Evolutionary conservation across 2,888 invertebrate species (phyloP).

Genomic region (Belgica antarctica): DNA sequence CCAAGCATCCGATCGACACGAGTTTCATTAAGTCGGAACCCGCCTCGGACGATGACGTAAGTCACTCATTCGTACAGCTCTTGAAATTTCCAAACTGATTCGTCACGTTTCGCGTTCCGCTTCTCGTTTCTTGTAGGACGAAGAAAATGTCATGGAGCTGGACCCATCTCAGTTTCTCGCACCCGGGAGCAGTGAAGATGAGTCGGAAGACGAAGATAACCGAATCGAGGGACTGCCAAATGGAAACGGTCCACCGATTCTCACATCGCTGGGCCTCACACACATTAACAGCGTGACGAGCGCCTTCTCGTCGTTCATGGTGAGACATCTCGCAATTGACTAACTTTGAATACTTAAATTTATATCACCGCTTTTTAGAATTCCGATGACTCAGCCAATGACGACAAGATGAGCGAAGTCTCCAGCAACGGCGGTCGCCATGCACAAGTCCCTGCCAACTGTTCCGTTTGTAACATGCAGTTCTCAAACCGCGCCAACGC

Average conservation of each 20-base stretch:
- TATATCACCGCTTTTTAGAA: conserved; percentile 25
- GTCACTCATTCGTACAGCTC: too few species aligned
- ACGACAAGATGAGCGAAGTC: conserved; percentile 24
- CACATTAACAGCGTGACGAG: conserved; percentile 47
- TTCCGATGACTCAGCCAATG: conserved; percentile 37
- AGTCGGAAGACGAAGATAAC: conserved; percentile 28
- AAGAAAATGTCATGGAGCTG: conserved; percentile 49
- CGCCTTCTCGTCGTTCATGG: conserved; percentile 44
- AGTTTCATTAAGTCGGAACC: conserved; percentile 42
- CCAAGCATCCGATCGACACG: conserved; percentile 10
- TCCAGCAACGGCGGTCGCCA: conserved; percentile 16
- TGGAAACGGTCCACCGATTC: conserved; percentile 47
- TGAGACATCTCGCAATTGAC: neutral
- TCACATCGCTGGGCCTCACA: conserved; percentile 48
- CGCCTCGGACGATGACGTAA: conserved; percentile 32
- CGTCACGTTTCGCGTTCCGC: too few species aligned
- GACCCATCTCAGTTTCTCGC: conserved; percentile 55
- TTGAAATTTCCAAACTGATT: neutral
- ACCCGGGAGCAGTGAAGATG: conserved; percentile 45
- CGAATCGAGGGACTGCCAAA: conserved; percentile 10
- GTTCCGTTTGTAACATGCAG: conserved; percentile 54
- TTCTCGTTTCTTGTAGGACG: conserved; percentile 21
- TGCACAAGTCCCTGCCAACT: conserved; percentile 45
- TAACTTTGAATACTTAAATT: neutral
- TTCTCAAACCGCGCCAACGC: conserved; percentile 56